These are phyloP conservation scores for Hiodon tergisus DNA, from an alignment of 2,113 vertebrate species.

Conservation along the genomic window DNA sequence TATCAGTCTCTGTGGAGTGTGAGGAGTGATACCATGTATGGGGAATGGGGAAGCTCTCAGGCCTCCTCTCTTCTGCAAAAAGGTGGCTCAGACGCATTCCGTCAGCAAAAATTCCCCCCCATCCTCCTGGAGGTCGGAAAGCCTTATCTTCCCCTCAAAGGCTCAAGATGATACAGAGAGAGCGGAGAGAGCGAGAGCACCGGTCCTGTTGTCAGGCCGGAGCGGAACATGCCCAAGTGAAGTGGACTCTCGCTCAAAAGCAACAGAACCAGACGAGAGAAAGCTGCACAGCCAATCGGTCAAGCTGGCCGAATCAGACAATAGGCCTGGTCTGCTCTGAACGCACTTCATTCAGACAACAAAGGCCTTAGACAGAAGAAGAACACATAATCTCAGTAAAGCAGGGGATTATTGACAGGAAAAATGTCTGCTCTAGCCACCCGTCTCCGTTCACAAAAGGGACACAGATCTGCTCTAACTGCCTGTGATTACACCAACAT, in stretches of 20 bases:
- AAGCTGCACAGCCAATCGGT: not conserved
- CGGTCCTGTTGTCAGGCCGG: constrained; percentile 1
- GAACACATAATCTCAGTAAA: constrained; percentile 59
- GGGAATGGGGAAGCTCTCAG: not conserved
- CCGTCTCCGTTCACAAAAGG: constrained; percentile 17
- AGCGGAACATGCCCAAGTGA: not conserved
- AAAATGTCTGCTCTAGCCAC: constrained; percentile 26
- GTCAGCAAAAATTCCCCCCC: not conserved
- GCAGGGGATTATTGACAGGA: constrained; percentile 56
- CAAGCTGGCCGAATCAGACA: constrained; percentile 40
- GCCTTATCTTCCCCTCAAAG: constrained; percentile 21
- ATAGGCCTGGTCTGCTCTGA: constrained; percentile 39
- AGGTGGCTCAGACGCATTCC: too few relatives aligned
- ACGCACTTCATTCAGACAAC: constrained; percentile 37
- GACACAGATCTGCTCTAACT: constrained; percentile 21
- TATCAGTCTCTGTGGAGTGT: not conserved
- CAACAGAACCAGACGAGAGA: not conserved
- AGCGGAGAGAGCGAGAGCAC: too few relatives aligned
- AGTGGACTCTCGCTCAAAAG: not conserved
- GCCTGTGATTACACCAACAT: constrained; percentile 21
- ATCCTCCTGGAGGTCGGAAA: constrained; percentile 6
- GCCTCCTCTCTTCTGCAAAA: not conserved
- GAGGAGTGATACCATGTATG: not conserved
- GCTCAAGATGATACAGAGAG: not conserved
- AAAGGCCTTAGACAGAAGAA: constrained; percentile 29